Base-by-base conservation (phyloP, 2,113 vertebrate genomes). In the Melanotaenia duboulayi region DNA sequence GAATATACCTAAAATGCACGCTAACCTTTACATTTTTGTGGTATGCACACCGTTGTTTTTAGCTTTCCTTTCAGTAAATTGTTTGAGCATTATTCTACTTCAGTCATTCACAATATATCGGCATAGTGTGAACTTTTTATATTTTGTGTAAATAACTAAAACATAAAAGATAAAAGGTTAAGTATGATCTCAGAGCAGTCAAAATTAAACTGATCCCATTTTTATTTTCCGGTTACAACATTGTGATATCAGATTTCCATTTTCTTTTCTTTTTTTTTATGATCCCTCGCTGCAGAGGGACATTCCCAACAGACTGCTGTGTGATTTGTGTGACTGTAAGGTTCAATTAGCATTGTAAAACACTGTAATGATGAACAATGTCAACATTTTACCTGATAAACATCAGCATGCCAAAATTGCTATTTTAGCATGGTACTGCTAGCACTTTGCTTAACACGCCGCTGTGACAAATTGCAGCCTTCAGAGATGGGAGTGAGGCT, bases 391-490 rank as follows among this genome's bases (percentile, higher is more conserved):
- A 37, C 46, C 23, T 35, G 49, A 44, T 51, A 59, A 58, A 54
- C 52, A 44, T 35, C 32, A 8, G 39, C 60, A 39, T 25, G 20
- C 54, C 35, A 13, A 24, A 49, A 39, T 44, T 46, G 46, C 42
- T 39, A 65, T 5, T 13, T 64, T 62, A 40, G 37, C 24, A 50
- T 50, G 44, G 49, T 72, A 72, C 71, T 60, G 37, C 46, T 39
- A 59, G 39, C 35, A 32, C 42, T 4, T 28, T 71, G 13, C 68
- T 65, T 48, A 20, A 32, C 25, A 66, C 32, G 17, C 74, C 19
- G 24, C 52, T 72, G 60, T 42, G 48, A 65, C 61, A 78, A 55
- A 55, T 56, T 39, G 49, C 28, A 68, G 49, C 63, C 63, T 63
- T 64, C 58, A 51, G 35, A 28, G 35, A 24, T 1, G n/a, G 32